phyloP scores from a whole-genome alignment of 2,113 vertebrate species.

The Ptychochromis oligacanthus region DNA sequence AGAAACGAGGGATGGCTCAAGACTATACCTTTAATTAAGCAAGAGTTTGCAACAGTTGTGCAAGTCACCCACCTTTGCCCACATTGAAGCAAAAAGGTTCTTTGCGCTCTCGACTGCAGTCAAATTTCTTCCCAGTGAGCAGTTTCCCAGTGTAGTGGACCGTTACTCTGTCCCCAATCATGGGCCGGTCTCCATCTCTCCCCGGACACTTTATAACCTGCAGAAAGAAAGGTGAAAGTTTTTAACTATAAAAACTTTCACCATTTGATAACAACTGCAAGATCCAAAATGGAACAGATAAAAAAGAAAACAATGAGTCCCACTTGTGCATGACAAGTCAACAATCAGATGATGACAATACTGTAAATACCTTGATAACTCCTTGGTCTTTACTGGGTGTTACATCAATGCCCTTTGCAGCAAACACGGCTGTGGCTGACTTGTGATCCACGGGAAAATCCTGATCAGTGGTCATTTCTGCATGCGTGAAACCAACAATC shows the following conservation, averaged over 20 bases:
- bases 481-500: conserved; percentile 41
- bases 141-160: conserved; percentile 95
- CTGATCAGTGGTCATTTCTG: conserved; percentile 90
- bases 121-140: conserved; percentile 91
- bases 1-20: neutral
- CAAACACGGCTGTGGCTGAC: conserved; percentile 76
- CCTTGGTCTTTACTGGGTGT: conserved; percentile 87
- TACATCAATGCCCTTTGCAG: conserved; percentile 85
- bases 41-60: neutral
- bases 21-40: neutral
- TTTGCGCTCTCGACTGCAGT: conserved; percentile 90
- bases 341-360: neutral
- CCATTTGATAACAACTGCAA: neutral
- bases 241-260: neutral
- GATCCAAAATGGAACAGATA: neutral
- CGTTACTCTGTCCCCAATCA: conserved; percentile 93
- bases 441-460: conserved; percentile 81
- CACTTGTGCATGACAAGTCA: neutral
- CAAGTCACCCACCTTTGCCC: conserved; percentile 84
- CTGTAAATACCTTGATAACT: conserved; percentile 87
- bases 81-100: conserved; percentile 92
- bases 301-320: neutral
- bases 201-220: conserved; percentile 88
- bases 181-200: conserved; percentile 84
- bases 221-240: too few species aligned